Conservation (phyloP, 2,113 vertebrate genomes). For the Strix uralensis region DNA sequence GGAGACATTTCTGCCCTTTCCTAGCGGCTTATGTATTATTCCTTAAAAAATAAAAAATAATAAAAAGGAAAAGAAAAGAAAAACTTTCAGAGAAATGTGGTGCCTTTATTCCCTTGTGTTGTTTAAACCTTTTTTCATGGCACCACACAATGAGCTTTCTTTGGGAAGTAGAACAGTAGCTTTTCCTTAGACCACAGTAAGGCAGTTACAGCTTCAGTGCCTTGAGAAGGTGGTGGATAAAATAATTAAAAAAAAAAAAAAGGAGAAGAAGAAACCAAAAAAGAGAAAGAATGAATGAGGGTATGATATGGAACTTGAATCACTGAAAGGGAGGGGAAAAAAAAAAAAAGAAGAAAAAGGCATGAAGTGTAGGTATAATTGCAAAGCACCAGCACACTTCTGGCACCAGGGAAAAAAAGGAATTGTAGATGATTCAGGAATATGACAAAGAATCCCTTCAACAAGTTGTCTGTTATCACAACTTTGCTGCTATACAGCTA, state of each 20-base stretch:
- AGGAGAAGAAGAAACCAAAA: not conserved
- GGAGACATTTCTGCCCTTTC: conserved; percentile 54
- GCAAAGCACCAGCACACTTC: conserved; percentile 26
- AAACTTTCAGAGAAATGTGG: conserved; percentile 19
- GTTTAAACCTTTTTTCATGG: conserved; percentile 41
- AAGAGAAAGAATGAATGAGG: conserved; percentile 31
- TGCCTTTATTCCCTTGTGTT: conserved; percentile 49
- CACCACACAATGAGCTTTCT: conserved; percentile 54
- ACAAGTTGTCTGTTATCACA: conserved; percentile 54
- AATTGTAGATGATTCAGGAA: conserved; percentile 27
- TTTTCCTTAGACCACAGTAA: conserved; percentile 45
- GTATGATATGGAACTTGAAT: not conserved
- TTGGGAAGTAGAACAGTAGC: not conserved
- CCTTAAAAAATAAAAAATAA: not conserved
- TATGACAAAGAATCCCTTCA: conserved; percentile 56
- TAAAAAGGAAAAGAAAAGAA: not conserved
- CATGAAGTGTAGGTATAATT: conserved; percentile 31
- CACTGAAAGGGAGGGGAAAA: not conserved
- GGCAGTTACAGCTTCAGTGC: not conserved
- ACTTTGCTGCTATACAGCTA: conserved; percentile 22
- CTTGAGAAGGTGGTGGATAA: not conserved
- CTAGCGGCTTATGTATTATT: conserved; percentile 47
- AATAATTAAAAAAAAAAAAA: not conserved
- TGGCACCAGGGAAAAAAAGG: not conserved
- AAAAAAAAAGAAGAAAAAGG: not conserved